A percentile compares a stretch with the other conserved stretches of the same genome.
Evolutionary conservation across 2,888 invertebrate species (phyloP).

Genomic region (Dioctria linearis): DNA sequence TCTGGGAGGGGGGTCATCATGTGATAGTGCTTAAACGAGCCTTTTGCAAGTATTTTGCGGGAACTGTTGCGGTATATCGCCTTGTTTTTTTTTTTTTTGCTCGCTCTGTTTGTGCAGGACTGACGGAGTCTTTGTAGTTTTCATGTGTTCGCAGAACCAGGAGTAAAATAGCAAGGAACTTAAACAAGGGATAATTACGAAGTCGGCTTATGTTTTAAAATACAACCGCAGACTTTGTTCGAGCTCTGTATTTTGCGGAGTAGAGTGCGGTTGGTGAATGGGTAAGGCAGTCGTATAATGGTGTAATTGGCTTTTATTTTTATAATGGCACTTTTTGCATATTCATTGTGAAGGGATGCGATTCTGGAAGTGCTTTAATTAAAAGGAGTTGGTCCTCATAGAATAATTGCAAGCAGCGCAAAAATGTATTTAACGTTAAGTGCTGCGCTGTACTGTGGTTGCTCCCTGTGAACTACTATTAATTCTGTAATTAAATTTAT

Average conservation of each 20-base stretch:
- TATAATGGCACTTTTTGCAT: slow-evolving; percentile 50
- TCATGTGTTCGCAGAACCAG: slow-evolving; percentile 3
- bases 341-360: slow-evolving; percentile 45
- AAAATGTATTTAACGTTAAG: slow-evolving; percentile 41
- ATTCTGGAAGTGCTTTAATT: slow-evolving; percentile 47
- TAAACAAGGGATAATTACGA: slow-evolving; percentile 31
- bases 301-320: slow-evolving; percentile 50
- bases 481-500: slow-evolving; percentile 48
- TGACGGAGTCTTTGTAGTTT: background rate
- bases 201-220: slow-evolving; percentile 49
- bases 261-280: slow-evolving; percentile 1
- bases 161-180: slow-evolving; percentile 18
- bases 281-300: slow-evolving; percentile 35
- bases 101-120: background rate
- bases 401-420: slow-evolving; percentile 1
- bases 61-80: slow-evolving; percentile 25
- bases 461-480: slow-evolving; percentile 33
- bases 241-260: slow-evolving; percentile 18
- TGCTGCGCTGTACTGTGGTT: slow-evolving; percentile 31
- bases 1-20: background rate
- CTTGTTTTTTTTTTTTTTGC: slow-evolving; percentile 21
- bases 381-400: slow-evolving; percentile 32
- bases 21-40: slow-evolving; percentile 9
- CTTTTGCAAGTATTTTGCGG: slow-evolving; percentile 17
- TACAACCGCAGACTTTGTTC: slow-evolving; percentile 34